Percentiles rank a stretch among this genome's conserved stretches.
Evolutionary conservation across 2,888 invertebrate species (phyloP).

Genomic region (Halocaridina rubra): DNA sequence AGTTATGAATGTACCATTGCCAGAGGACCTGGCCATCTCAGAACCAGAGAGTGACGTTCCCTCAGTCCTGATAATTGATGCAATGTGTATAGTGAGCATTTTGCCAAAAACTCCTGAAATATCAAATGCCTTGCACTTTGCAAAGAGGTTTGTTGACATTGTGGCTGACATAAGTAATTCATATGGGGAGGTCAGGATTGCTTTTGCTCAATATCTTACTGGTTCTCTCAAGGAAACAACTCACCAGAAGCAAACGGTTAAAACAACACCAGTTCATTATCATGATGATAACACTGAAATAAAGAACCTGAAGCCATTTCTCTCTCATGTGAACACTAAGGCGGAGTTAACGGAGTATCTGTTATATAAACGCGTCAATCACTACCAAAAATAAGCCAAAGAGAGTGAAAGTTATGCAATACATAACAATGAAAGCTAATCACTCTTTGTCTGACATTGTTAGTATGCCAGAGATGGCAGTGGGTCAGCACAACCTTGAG

Average conservation of each 20-base stretch:
- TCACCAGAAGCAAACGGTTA: not conserved
- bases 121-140: not conserved
- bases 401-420: not conserved
- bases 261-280: constrained; percentile 10
- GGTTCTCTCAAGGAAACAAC: constrained; percentile 15
- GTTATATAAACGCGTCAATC: not conserved
- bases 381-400: not conserved
- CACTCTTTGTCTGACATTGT: not conserved
- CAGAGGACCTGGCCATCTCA: not conserved
- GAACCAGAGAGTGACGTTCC: not conserved
- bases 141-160: not conserved
- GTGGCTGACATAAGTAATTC: not conserved
- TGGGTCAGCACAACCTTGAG: not conserved
- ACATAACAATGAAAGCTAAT: not conserved
- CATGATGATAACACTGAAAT: constrained; percentile 5
- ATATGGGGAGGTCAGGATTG: not conserved
- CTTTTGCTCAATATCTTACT: not conserved
- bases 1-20: not conserved
- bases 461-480: not conserved
- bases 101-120: not conserved
- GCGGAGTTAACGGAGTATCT: not conserved
- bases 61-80: constrained; percentile 10
- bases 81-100: constrained; percentile 10
- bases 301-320: not conserved
- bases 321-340: not conserved